Evolutionary conservation across 2,113 vertebrate genomes (phyloP).

Genomic region (Hippolais icterina): DNA sequence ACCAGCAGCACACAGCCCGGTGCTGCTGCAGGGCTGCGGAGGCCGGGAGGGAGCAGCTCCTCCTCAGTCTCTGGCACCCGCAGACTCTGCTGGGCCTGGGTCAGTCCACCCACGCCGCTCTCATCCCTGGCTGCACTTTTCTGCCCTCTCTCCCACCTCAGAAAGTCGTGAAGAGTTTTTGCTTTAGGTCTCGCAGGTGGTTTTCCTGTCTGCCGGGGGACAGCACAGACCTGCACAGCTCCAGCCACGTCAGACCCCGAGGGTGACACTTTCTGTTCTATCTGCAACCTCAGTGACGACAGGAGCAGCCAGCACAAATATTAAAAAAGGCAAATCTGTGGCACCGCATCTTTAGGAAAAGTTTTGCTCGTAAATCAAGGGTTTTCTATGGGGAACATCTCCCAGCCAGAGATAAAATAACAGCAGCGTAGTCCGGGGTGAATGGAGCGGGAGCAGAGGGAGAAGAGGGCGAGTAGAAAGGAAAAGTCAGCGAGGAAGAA

Average conservation of each 20-base stretch:
- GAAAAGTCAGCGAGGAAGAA: not conserved
- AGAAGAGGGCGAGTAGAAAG: not conserved
- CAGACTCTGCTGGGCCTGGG: not conserved
- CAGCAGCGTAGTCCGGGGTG: not conserved
- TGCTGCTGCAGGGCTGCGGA: not conserved
- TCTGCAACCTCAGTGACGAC: not conserved
- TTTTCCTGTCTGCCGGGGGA: not conserved
- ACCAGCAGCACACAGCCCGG: not conserved
- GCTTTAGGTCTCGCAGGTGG: accelerated
- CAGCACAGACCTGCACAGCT: not conserved
- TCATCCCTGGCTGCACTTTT: not conserved
- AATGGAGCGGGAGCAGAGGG: accelerated
- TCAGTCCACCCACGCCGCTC: not conserved
- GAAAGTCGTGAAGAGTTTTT: not conserved
- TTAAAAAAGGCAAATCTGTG: not conserved
- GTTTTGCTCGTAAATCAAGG: not conserved
- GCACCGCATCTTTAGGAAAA: not conserved
- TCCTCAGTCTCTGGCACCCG: accelerated
- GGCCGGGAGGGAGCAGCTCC: not conserved
- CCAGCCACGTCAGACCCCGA: accelerated
- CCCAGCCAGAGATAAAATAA: not conserved
- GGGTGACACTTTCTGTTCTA: not conserved
- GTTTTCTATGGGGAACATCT: accelerated
- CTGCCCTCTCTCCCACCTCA: not conserved
- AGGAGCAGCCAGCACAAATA: not conserved